A percentile compares a stretch with the other conserved stretches of the same genome.
Conservation (phyloP, 2,113 vertebrate species). For the Tylochromis polylepis region DNA sequence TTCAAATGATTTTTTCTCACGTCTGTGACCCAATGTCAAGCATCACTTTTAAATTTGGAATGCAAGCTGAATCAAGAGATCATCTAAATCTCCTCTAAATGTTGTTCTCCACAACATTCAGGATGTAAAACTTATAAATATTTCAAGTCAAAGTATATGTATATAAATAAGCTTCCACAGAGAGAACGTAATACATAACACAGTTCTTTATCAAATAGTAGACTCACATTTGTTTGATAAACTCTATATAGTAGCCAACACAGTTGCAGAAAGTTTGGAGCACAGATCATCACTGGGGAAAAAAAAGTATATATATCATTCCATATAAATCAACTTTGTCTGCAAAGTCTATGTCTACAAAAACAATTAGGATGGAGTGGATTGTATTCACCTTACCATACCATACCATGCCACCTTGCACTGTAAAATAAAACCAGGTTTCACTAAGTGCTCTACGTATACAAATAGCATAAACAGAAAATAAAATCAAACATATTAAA, state of each 20-base stretch:
- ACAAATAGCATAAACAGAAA: no score
- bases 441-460: no score
- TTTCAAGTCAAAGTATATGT: not conserved
- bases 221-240: not conserved
- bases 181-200: not conserved
- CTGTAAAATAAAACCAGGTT: no score
- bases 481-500: no score
- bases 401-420: no score
- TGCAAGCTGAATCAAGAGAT: conserved; percentile 38
- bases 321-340: no score
- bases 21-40: not conserved
- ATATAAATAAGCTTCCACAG: not conserved
- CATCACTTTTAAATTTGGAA: not conserved
- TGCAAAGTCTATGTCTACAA: no score
- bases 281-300: conserved; percentile 38
- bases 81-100: not conserved
- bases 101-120: not conserved
- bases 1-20: not conserved
- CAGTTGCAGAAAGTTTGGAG: conserved; percentile 38
- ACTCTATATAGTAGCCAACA: not conserved
- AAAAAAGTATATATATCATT: no score
- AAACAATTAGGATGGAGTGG: no score
- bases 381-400: no score
- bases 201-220: not conserved
- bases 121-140: not conserved